phyloP scores from a whole-genome alignment of 1,140 invertebrate genomes.

The Galendromus occidentalis region DNA sequence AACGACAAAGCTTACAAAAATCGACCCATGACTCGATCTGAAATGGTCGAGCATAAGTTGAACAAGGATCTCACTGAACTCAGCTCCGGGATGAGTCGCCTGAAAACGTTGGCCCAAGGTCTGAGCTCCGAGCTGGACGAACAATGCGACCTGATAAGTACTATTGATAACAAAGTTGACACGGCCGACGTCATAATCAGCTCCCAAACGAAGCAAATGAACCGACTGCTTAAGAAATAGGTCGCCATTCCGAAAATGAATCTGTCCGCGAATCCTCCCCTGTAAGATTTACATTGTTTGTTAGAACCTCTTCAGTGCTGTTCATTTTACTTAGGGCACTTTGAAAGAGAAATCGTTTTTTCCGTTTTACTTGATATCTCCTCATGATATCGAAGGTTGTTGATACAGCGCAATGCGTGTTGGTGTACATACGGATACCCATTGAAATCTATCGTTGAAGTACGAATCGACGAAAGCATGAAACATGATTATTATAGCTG shows the following conservation, averaged over 20 bases:
- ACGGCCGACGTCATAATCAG: not conserved
- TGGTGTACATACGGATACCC: no score
- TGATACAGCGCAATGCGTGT: no score
- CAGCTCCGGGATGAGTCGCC: not conserved
- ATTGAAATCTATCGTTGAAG: no score
- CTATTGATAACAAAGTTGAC: not conserved
- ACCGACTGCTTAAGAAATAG: conserved; percentile 4
- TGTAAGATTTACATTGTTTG: no score
- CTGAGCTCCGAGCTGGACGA: conserved; percentile 6
- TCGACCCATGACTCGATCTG: not conserved
- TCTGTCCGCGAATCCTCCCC: no score
- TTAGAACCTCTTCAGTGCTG: no score
- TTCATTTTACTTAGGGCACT: no score
- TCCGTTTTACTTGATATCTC: no score
- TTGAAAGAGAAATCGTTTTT: no score
- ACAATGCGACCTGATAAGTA: not conserved
- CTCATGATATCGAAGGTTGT: no score
- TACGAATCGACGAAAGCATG: no score
- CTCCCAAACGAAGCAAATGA: conserved; percentile 7
- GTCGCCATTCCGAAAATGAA: not conserved
- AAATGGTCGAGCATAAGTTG: not conserved
- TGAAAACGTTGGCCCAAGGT: not conserved
- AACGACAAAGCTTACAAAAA: not conserved
- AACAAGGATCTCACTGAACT: not conserved
- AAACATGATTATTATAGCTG: no score